Evolutionary conservation across 2,113 vertebrate species (phyloP), one percentile per base, ranked within the genome.

Genomic region (Tetraodon nigroviridis): DNA sequence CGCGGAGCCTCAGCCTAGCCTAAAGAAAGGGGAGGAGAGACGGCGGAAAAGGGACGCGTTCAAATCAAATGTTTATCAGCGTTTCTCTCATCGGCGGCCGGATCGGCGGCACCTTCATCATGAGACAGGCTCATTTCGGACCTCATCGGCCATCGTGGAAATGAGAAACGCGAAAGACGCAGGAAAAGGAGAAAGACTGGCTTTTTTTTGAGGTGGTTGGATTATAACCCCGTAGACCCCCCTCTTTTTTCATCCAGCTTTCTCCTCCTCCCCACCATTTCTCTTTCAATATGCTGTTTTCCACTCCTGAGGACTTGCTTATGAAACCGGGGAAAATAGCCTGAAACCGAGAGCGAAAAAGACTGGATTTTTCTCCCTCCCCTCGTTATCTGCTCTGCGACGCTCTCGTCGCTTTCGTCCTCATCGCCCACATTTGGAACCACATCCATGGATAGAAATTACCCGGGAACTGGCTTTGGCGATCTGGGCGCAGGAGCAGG

Each of bases 401-500:
- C 84, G 80, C 49, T 71, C 87, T 84, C 64, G 84, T 89, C 79
- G 86, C 86, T 73, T 80, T 83, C 64, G 77, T 85, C 75, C 80
- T 75, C 78, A 37, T 82, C 80, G 67, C 75, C 57, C 74, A 64
- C 79, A 64, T 64, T 64, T 76, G 55, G 68, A 75, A 64, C 53
- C 71, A 69, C 77, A 76, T 90, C 86, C 80, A 96, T 96, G 94
- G 94, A 96, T 92, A 94, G 94, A 89, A 95, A 96, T 92, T 96
- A 96, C 90, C 93, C 94, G 79, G 92, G 92, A 90, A 91, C 94
- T 89, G 93, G 94, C 76, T 96, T 95, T 78, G 93, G 94, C 67
- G 94, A 96, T 92, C 84, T 96, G 90, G 93, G 93, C 86, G 92
- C 93, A 88, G 94, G 94, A 89, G 91, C 93, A 89, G 94, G 94